phyloP scores from a whole-genome alignment of 2,888 invertebrate genomes.

The Bellardia bayeri region DNA sequence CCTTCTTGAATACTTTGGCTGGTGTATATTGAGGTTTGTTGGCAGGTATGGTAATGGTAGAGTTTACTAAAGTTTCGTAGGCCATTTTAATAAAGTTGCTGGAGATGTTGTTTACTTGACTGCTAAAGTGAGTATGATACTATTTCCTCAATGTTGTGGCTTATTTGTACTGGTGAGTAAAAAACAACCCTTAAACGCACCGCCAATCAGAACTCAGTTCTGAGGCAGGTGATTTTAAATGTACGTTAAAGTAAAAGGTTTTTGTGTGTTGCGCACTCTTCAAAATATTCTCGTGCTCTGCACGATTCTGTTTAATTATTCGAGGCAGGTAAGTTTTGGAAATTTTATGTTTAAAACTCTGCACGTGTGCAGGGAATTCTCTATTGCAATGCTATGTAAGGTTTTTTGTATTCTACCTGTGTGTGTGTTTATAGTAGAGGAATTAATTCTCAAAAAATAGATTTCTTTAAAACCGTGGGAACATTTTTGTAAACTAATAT shows the following conservation, averaged over 20 bases:
- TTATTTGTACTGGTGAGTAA: slow-evolving; percentile 77
- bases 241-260: neutral
- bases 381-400: neutral
- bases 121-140: slow-evolving; percentile 76
- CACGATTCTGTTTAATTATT: slow-evolving; percentile 60
- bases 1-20: slow-evolving; percentile 76
- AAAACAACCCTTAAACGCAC: slow-evolving; percentile 75
- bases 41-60: slow-evolving; percentile 49
- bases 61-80: slow-evolving; percentile 77
- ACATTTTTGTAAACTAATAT: slow-evolving; percentile 25
- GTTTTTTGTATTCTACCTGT: slow-evolving; percentile 54
- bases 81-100: slow-evolving; percentile 74
- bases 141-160: slow-evolving; percentile 38
- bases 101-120: slow-evolving; percentile 26
- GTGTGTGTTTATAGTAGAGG: slow-evolving; percentile 4
- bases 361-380: slow-evolving; percentile 65
- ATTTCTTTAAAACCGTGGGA: slow-evolving; percentile 65
- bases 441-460: slow-evolving; percentile 14
- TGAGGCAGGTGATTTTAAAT: slow-evolving; percentile 78
- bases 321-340: slow-evolving; percentile 56
- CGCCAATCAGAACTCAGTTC: slow-evolving; percentile 77
- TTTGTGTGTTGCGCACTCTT: neutral
- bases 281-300: slow-evolving; percentile 56
- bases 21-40: slow-evolving; percentile 75
- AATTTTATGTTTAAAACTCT: slow-evolving; percentile 51